Conservation (phyloP, 2,113 vertebrate species). For the Dendropsophus ebraccatus region DNA sequence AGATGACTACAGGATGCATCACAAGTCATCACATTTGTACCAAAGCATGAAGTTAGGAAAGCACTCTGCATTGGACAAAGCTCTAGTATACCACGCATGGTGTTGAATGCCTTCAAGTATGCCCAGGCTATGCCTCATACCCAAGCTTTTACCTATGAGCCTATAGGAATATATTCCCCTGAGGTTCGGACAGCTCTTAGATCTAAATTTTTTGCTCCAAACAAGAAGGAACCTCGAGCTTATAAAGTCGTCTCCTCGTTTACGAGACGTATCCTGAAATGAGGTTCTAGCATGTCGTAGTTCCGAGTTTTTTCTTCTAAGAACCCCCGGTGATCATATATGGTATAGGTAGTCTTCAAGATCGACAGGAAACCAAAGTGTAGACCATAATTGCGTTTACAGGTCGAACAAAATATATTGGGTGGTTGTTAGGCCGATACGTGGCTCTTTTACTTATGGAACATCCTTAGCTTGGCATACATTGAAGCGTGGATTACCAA, state of each 20-base stretch:
- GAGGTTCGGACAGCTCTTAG: background rate
- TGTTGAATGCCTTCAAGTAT: conserved; percentile 4
- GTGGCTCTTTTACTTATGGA: background rate
- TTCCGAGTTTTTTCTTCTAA: background rate
- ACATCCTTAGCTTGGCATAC: background rate
- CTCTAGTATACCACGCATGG: background rate
- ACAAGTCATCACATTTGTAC: conserved; percentile 1
- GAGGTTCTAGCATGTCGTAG: background rate
- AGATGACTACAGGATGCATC: background rate
- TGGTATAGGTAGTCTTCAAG: background rate
- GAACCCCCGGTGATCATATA: background rate
- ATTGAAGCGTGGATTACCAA: background rate
- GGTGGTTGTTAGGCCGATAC: background rate
- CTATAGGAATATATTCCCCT: background rate
- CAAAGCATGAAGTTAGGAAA: conserved; percentile 10
- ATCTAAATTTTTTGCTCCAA: background rate
- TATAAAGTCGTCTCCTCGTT: background rate
- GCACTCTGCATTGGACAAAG: conserved; percentile 1
- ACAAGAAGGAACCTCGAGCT: background rate
- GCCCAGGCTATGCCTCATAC: background rate
- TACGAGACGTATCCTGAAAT: background rate
- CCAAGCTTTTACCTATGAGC: background rate
- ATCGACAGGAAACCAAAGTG: background rate
- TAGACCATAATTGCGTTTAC: background rate
- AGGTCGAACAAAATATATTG: background rate